Evolutionary conservation across 2,113 vertebrate species (phyloP).

Genomic region (Clarias macrocephalus): DNA sequence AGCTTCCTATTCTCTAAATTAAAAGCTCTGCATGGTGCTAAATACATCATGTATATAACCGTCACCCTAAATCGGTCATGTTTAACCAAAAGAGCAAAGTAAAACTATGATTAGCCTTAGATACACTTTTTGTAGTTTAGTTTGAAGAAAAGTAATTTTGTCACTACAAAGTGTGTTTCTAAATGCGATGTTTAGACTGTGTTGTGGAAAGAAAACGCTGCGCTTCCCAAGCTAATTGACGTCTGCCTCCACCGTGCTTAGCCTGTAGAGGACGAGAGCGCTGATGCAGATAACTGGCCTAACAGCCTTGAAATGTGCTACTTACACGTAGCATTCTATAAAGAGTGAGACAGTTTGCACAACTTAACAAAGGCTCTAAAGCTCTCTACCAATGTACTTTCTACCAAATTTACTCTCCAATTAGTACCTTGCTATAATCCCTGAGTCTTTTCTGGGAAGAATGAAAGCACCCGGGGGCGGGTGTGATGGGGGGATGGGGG

Average conservation of each 20-base stretch:
- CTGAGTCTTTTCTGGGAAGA: slow-evolving; percentile 59
- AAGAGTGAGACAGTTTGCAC: slow-evolving; percentile 39
- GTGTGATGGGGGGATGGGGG: neutral
- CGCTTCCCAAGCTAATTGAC: slow-evolving; percentile 6
- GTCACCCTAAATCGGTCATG: neutral
- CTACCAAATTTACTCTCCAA: slow-evolving; percentile 48
- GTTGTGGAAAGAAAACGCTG: slow-evolving; percentile 11
- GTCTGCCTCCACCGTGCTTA: slow-evolving; percentile 30
- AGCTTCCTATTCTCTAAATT: slow-evolving; percentile 11
- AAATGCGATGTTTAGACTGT: neutral
- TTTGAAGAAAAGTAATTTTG: slow-evolving; percentile 22
- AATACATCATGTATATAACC: neutral
- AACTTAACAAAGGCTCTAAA: slow-evolving; percentile 42
- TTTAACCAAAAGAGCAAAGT: neutral
- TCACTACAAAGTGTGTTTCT: slow-evolving; percentile 14
- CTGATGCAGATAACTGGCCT: slow-evolving; percentile 49
- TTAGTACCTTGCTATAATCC: slow-evolving; percentile 52
- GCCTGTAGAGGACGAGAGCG: slow-evolving; percentile 42
- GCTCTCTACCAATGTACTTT: slow-evolving; percentile 48
- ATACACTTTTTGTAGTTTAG: neutral
- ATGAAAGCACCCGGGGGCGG: slow-evolving; percentile 55
- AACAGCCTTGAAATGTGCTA: slow-evolving; percentile 50
- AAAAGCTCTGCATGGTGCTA: neutral
- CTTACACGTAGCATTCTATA: slow-evolving; percentile 31
- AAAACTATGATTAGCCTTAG: neutral